These are phyloP conservation scores for Callyntrura guangdongensis DNA, from an alignment of 2,888 invertebrate genomes.

Conservation along the genomic window DNA sequence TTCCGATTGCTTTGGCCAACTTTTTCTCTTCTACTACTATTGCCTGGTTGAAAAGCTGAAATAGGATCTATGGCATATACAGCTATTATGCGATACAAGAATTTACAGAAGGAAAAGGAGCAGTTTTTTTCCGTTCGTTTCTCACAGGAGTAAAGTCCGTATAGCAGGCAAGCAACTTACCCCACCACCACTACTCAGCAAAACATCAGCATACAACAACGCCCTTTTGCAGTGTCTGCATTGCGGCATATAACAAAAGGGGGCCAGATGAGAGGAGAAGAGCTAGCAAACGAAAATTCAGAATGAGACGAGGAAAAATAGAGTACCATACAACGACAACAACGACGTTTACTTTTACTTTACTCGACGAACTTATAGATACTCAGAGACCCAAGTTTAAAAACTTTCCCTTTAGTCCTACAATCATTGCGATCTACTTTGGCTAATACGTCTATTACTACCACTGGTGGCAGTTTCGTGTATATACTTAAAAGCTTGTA, in stretches of 20 bases:
- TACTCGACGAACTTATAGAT: neutral
- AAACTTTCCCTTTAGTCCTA: slow-evolving; percentile 11
- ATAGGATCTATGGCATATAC: slow-evolving; percentile 18
- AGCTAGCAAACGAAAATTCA: slow-evolving; percentile 7
- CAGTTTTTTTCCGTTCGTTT: slow-evolving; percentile 12
- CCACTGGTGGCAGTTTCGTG: neutral
- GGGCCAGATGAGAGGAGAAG: slow-evolving; percentile 50
- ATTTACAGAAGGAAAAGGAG: neutral
- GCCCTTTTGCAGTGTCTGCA: slow-evolving; percentile 83
- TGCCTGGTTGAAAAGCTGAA: neutral
- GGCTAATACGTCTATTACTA: neutral
- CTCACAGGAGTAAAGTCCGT: slow-evolving; percentile 3
- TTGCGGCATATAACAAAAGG: slow-evolving; percentile 80
- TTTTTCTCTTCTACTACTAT: slow-evolving; percentile 4
- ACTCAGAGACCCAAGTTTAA: neutral
- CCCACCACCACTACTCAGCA: slow-evolving; percentile 15
- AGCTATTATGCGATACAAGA: neutral
- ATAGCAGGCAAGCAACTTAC: neutral
- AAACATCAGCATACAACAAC: slow-evolving; percentile 77
- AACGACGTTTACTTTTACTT: neutral
- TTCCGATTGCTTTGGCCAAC: slow-evolving; percentile 51
- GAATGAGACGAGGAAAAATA: neutral
- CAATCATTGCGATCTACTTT: neutral
- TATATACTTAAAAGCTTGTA: neutral
- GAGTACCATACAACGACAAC: slow-evolving; percentile 2